These are phyloP conservation scores for Leptinotarsa haldemani DNA, from an alignment of 2,888 invertebrate genomes.

Conservation along the genomic window DNA sequence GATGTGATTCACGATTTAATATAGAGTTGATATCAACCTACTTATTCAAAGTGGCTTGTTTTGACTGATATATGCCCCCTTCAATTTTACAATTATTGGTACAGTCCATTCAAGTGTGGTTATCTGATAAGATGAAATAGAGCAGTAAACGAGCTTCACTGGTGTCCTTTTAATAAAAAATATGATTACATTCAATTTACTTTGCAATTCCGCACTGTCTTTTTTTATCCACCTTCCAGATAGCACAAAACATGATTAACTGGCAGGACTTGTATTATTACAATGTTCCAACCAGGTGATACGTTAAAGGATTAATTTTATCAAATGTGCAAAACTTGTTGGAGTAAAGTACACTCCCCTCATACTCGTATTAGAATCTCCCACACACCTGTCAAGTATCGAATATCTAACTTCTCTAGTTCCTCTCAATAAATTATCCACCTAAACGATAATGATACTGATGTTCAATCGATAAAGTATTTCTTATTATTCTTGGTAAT, in stretches of 20 bases:
- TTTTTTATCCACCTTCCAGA: background rate
- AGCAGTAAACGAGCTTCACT: too few relatives aligned
- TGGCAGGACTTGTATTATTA: background rate
- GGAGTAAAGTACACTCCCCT: conserved; percentile 5
- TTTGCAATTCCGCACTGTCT: too few relatives aligned
- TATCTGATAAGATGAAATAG: too few relatives aligned
- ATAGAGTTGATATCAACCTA: too few relatives aligned
- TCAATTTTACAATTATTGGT: too few relatives aligned
- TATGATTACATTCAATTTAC: too few relatives aligned
- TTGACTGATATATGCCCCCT: too few relatives aligned
- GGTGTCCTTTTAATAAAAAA: too few relatives aligned
- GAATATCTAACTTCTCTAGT: conserved; percentile 44
- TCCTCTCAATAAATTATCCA: conserved; percentile 43
- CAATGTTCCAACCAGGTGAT: background rate
- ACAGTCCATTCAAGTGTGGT: too few relatives aligned
- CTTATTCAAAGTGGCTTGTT: too few relatives aligned
- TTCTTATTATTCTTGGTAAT: conserved; percentile 18
- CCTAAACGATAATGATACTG: conserved; percentile 34
- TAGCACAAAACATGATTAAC: background rate
- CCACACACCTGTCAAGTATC: conserved; percentile 39
- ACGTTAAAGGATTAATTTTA: background rate
- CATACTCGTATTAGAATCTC: background rate
- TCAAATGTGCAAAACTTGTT: background rate
- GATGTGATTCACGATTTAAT: too few relatives aligned
- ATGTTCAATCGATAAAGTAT: conserved; percentile 16